A percentile compares a stretch with the other conserved stretches of the same genome.
Evolutionary conservation across 2,113 vertebrate species (phyloP).

Genomic region (Stictonetta naevosa): DNA sequence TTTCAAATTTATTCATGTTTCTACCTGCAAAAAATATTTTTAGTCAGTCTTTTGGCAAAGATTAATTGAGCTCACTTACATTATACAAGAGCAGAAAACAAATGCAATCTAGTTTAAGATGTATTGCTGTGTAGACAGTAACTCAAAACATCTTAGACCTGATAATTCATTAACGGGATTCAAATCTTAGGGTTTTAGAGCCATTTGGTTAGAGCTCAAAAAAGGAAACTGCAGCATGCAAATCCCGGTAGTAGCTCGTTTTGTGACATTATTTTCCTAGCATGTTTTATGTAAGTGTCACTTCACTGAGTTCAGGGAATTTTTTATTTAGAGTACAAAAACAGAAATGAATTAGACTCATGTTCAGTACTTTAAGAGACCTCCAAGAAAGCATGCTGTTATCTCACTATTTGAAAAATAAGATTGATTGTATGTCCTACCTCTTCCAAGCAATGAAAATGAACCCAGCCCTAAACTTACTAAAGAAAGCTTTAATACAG

Average conservation of each 20-base stretch:
- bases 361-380: not conserved
- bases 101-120: not conserved
- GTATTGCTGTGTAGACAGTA: not conserved
- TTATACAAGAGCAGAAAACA: not conserved
- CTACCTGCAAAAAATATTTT: conserved; percentile 19
- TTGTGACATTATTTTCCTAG: not conserved
- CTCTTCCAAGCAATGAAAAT: not conserved
- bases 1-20: not conserved
- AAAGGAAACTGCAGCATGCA: not conserved
- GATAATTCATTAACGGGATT: conserved; percentile 13
- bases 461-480: not conserved
- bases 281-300: not conserved
- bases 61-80: conserved; percentile 18
- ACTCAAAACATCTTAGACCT: not conserved
- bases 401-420: not conserved
- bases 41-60: conserved; percentile 20
- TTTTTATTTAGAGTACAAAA: not conserved
- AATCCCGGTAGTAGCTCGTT: not conserved
- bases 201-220: not conserved
- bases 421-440: not conserved
- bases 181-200: not conserved
- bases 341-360: not conserved
- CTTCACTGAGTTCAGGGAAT: not conserved
- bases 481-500: not conserved
- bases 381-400: not conserved